phyloP scores from a whole-genome alignment of 2,113 vertebrate species.

The Myiozetetes cayanensis region DNA sequence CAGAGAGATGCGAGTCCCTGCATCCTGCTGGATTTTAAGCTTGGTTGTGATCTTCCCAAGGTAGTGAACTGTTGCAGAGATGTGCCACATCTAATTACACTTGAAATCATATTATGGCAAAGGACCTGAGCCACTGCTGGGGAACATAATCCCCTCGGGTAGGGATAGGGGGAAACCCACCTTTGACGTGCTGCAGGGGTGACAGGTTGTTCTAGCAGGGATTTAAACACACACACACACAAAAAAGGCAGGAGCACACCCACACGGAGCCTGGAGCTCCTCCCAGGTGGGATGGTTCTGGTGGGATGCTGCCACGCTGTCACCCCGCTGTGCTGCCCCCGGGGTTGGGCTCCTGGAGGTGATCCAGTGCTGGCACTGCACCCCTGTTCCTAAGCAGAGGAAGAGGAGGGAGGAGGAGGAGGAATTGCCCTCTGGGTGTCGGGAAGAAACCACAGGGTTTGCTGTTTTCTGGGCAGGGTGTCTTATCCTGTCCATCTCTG shows the following conservation, averaged over 20 bases:
- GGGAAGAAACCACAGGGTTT: not conserved
- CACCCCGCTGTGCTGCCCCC: not conserved
- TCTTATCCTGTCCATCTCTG: not conserved
- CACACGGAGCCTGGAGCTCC: fast-evolving
- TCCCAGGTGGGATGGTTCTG: fast-evolving
- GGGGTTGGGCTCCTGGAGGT: fast-evolving
- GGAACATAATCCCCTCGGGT: not conserved
- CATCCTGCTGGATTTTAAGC: not conserved
- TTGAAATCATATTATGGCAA: not conserved
- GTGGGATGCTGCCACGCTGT: not conserved
- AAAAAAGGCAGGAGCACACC: fast-evolving
- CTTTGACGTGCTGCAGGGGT: not conserved
- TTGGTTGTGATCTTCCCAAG: not conserved
- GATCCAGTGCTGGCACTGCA: not conserved
- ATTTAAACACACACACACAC: fast-evolving
- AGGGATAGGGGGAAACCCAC: not conserved
- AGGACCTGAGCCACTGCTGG: not conserved
- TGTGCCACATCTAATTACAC: slow-evolving; percentile 15
- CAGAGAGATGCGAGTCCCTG: not conserved
- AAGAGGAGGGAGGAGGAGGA: not conserved
- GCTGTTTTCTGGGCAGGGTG: not conserved
- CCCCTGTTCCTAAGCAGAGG: not conserved
- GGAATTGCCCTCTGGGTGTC: not conserved
- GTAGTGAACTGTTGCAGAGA: not conserved
- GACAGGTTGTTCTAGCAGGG: not conserved